Conservation (phyloP, 1,140 invertebrate genomes). For the Piezodorus guildinii region DNA sequence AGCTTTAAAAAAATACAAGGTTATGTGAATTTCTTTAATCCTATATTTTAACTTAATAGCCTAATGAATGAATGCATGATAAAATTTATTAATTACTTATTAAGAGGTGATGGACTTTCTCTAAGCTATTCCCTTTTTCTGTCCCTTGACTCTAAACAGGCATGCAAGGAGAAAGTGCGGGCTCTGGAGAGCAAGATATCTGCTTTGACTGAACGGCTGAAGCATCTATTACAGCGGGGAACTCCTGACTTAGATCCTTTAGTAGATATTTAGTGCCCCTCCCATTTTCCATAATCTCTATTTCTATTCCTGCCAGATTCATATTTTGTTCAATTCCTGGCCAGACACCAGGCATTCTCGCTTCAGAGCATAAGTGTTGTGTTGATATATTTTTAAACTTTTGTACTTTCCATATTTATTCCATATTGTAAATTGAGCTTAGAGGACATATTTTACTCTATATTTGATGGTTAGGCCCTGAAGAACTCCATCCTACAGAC, state of each 20-base stretch:
- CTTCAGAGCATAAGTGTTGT: slow-evolving; percentile 13
- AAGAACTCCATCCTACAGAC: slow-evolving; percentile 4
- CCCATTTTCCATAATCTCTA: neutral
- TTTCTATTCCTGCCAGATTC: neutral
- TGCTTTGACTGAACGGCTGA: slow-evolving; percentile 73
- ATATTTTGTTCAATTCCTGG: neutral
- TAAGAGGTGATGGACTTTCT: slow-evolving; percentile 8
- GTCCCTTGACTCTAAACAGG: slow-evolving; percentile 40
- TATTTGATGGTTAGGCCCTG: slow-evolving; percentile 9
- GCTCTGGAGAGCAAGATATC: slow-evolving; percentile 77
- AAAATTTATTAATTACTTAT: too few species aligned
- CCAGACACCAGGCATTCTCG: slow-evolving; percentile 18
- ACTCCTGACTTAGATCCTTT: slow-evolving; percentile 50
- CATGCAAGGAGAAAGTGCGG: slow-evolving; percentile 70
- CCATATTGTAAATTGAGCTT: slow-evolving; percentile 10
- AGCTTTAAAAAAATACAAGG: too few species aligned
- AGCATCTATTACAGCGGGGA: slow-evolving; percentile 71
- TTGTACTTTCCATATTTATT: slow-evolving; percentile 1
- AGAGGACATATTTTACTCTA: slow-evolving; percentile 7
- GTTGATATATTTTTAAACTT: slow-evolving; percentile 7
- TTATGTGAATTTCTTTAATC: too few species aligned
- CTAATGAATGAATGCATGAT: too few species aligned
- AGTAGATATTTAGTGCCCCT: slow-evolving; percentile 4
- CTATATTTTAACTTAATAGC: too few species aligned
- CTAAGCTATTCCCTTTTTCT: slow-evolving; percentile 17